Base-by-base conservation (phyloP, 2,888 invertebrate genomes). In the Dysmachus trigonus region DNA sequence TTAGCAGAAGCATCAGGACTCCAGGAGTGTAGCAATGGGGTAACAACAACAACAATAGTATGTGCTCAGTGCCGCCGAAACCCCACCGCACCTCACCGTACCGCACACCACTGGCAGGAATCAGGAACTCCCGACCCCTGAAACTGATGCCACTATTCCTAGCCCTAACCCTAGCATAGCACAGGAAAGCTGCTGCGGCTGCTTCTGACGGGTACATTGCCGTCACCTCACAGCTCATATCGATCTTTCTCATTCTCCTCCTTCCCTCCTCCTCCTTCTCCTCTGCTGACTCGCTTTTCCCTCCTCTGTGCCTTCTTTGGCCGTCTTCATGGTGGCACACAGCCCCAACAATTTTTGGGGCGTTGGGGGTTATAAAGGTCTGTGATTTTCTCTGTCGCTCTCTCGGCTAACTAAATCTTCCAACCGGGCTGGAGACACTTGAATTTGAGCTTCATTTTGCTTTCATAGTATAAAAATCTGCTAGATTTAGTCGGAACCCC, bases 241-340 rank as follows among this genome's bases (percentile, higher is more conserved):
- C 86, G 87, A 87, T 87, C 86, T 51, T 87, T 71, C 87, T 85
- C 87, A 86, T 85, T 79, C 86, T 76, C 22, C 35, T 38, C 38
- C n/a, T n/a, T n/a, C n/a, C 86, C 38, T 87, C 47, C 87, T 85
- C 87, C 85, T 85, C 73, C 86, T 76, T 15, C 35, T 38, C 38
- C 51, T 41, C 38, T 35, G 35, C n/a, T 53, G 6, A 22, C 30
- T 62, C 53, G 31, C 38, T 51, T 51, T n/a, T 74, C 27, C 85
- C 53, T 41, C 33, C 33, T 74, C 5, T 22, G 38, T 38, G 31
- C 71, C 15, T 82, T 85, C 85, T 74, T 85, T 73, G 22, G 51
- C 33, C 51, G 85, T 85, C 73, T 85, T 85, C 47, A 74, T 47
- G 47, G 22, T 47, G 74, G 47, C 74, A 85, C 27, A 74, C 74